A percentile compares a stretch with the other conserved stretches of the same genome.
phyloP scores from a whole-genome alignment of 2,113 vertebrate species.

The Larimichthys polyactis region DNA sequence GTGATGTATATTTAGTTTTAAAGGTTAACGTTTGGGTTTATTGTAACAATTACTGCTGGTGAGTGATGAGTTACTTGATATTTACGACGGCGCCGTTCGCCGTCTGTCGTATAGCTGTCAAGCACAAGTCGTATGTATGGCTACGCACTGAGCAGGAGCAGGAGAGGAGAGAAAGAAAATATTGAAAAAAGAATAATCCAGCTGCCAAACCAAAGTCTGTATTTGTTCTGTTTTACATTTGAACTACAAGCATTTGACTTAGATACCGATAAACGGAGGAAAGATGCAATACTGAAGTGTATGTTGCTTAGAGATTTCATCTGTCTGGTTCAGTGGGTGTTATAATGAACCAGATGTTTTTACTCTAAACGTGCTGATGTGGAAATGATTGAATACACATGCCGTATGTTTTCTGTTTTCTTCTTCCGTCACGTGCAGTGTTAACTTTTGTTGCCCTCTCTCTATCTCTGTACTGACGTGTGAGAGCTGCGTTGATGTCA shows the following conservation, averaged over 20 bases:
- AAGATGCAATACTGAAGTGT: slow-evolving; percentile 53
- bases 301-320: slow-evolving; percentile 1
- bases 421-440: not conserved
- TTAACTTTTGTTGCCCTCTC: slow-evolving; percentile 17
- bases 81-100: slow-evolving; percentile 16
- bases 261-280: slow-evolving; percentile 4
- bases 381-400: slow-evolving; percentile 2
- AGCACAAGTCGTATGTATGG: slow-evolving; percentile 41
- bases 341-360: slow-evolving; percentile 2
- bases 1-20: not conserved
- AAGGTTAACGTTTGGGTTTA: not conserved
- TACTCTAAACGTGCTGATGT: not conserved
- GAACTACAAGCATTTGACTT: slow-evolving; percentile 15
- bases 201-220: slow-evolving; percentile 76
- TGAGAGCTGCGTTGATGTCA: slow-evolving; percentile 23
- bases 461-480: not conserved
- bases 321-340: slow-evolving; percentile 6
- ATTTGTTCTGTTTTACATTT: slow-evolving; percentile 48
- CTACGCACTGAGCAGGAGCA: slow-evolving; percentile 23
- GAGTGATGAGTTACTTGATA: slow-evolving; percentile 7
- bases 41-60: not conserved
- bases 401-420: slow-evolving; percentile 8
- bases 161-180: not conserved
- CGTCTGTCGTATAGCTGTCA: slow-evolving; percentile 30
- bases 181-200: slow-evolving; percentile 17